Evolutionary conservation across 2,888 invertebrate genomes (phyloP), one percentile per base, ranked within the genome.

Genomic region (Drosophila kokeensis): DNA sequence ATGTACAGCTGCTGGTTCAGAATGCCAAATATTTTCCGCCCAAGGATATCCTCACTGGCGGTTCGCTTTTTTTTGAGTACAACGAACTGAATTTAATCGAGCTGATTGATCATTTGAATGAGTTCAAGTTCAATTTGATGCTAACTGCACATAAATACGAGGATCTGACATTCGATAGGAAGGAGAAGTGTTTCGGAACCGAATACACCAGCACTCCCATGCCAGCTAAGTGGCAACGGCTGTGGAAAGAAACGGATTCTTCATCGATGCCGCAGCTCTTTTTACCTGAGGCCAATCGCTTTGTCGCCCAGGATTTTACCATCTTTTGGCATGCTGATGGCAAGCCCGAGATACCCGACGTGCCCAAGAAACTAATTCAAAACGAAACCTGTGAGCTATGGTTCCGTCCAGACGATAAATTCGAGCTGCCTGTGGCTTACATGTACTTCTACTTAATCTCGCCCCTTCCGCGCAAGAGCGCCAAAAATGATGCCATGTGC

Each of bases 111-210:
- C 80, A 87, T 60, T 66, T 93, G 2, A 92, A 92, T 69, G 86
- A 91, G 36, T 86, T 90, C 32, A 91, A 89, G 27, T 93, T 93
- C 62, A 93, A 93, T 62, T 80, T 93, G 7, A 92, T 93, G 92
- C 77, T 93, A 21, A 93, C 92, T 6, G 91, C 93, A 13, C 87
- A 87, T 42, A 91, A 90, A 58, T 92, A 89, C 67, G 86, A 91
- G 50, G 87, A 85, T 29, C 69, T 92, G 2, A 69, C 54, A 0
- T 96, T 96, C 85, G 95, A 96, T 82, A 93, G 95, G 81, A 94
- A 94, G 21, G 98, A 98, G 92, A 95, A 95, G 69, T 98, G 98
- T 98, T 98, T 97, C 93, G 95, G 96, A 57, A 97, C 97, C 0
- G 95, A 96, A 78, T 98, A 97, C 91, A 94, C 94, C 38, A 94